Evolutionary conservation across 2,113 vertebrate species (phyloP).

Genomic region (Calyptomena viridis): DNA sequence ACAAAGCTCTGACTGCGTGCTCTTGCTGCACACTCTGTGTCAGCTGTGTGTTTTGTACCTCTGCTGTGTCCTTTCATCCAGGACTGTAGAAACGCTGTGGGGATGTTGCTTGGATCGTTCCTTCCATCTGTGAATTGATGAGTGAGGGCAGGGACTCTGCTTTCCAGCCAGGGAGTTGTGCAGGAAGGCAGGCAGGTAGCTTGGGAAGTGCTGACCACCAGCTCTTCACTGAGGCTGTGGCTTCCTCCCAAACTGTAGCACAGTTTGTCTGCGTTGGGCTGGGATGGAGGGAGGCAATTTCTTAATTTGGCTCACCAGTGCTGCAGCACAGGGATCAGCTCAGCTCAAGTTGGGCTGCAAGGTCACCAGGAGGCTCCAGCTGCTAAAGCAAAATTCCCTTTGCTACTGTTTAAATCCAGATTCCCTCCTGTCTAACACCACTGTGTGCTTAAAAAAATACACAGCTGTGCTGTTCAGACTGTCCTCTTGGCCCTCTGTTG

Average conservation of each 20-base stretch:
- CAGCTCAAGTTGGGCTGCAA: neutral
- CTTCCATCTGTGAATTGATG: neutral
- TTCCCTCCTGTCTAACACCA: neutral
- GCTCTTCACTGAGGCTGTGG: neutral
- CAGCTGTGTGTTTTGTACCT: neutral
- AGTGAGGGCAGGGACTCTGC: neutral
- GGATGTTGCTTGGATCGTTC: neutral
- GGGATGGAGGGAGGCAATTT: neutral
- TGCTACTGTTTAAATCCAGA: neutral
- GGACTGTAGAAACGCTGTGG: neutral
- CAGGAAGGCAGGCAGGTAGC: neutral
- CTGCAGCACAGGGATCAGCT: rapidly evolving
- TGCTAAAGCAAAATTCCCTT: neutral
- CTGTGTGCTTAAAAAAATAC: neutral
- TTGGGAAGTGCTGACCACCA: neutral
- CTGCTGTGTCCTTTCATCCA: neutral
- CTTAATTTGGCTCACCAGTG: neutral
- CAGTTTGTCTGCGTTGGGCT: neutral
- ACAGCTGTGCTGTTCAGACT: neutral
- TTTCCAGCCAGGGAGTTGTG: neutral
- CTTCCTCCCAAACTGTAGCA: neutral
- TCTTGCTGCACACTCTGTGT: neutral
- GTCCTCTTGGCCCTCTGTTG: neutral
- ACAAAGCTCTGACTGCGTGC: rapidly evolving
- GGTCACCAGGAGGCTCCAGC: neutral